A percentile compares a stretch with the other conserved stretches of the same genome.
Evolutionary conservation across 2,888 invertebrate species (phyloP).

Genomic region (Heliconius erato): DNA sequence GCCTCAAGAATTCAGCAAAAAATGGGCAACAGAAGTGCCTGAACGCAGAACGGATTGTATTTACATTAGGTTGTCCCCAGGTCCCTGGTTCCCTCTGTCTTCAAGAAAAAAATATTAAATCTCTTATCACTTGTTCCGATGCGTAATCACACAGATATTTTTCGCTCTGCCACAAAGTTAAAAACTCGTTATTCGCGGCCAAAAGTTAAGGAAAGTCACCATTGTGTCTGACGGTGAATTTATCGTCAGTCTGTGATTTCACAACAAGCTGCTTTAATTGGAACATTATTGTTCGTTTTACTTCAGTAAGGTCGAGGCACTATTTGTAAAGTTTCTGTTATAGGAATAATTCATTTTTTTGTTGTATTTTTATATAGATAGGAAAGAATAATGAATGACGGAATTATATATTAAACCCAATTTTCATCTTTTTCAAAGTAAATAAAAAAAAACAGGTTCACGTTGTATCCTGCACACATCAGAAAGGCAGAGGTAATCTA

Average conservation of each 20-base stretch:
- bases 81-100: neutral
- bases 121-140: slow-evolving; percentile 51
- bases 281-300: slow-evolving; percentile 51
- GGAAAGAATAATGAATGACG: too few relatives aligned
- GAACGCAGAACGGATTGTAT: neutral
- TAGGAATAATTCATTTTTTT: neutral
- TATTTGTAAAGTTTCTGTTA: neutral
- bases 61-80: neutral
- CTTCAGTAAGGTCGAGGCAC: neutral
- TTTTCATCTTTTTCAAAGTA: too few relatives aligned
- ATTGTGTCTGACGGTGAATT: slow-evolving; percentile 78
- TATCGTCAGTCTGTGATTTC: slow-evolving; percentile 64
- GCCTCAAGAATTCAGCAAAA: too few relatives aligned
- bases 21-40: neutral
- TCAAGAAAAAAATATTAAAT: neutral
- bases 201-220: slow-evolving; percentile 79
- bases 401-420: too few relatives aligned
- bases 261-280: slow-evolving; percentile 55
- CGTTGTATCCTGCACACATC: too few relatives aligned
- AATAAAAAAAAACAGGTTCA: too few relatives aligned
- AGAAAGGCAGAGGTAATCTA: too few relatives aligned
- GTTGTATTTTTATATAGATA: neutral
- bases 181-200: slow-evolving; percentile 84
- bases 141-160: slow-evolving; percentile 78
- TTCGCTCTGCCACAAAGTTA: slow-evolving; percentile 85